These are phyloP conservation scores for Oryzias javanicus DNA, from an alignment of 2,113 vertebrate genomes.

Conservation along the genomic window DNA sequence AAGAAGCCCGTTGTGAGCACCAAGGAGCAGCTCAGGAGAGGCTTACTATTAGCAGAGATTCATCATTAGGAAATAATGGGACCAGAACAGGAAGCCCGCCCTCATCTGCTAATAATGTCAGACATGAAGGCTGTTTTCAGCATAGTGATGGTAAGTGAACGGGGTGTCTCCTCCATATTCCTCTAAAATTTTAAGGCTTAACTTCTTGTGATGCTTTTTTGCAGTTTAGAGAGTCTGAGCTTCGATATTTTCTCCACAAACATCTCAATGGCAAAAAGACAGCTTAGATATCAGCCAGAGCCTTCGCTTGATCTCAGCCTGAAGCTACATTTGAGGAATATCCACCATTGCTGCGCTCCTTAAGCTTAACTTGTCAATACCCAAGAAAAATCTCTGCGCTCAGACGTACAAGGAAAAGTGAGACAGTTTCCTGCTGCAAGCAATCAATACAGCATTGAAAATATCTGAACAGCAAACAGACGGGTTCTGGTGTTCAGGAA, in stretches of 20 bases:
- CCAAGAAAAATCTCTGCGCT: constrained; percentile 24
- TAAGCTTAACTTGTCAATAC: constrained; percentile 32
- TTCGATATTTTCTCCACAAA: constrained; percentile 4
- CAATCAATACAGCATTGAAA: constrained; percentile 46
- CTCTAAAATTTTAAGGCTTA: background rate
- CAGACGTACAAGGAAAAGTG: constrained; percentile 17
- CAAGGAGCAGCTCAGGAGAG: constrained; percentile 50
- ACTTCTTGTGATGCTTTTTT: constrained; percentile 3
- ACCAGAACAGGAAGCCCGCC: constrained; percentile 50
- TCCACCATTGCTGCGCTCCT: constrained; percentile 25
- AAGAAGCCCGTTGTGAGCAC: constrained; percentile 60
- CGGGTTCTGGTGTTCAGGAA: constrained; percentile 18
- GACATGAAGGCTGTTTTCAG: constrained; percentile 32
- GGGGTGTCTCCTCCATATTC: constrained; percentile 4
- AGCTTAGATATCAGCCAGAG: constrained; percentile 12
- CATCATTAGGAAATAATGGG: constrained; percentile 65
- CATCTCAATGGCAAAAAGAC: constrained; percentile 27
- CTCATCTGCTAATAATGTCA: constrained; percentile 27
- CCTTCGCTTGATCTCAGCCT: constrained; percentile 1
- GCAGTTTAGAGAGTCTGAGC: background rate
- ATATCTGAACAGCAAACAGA: constrained; percentile 35
- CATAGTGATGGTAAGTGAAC: constrained; percentile 1
- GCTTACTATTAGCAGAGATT: constrained; percentile 56
- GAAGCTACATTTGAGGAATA: constrained; percentile 7
- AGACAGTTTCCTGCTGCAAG: constrained; percentile 21